Evolutionary conservation across 2,797 vertebrate species (phyloP), one percentile per base, ranked within the genome.

Genomic region (Lepus oiostolus): DNA sequence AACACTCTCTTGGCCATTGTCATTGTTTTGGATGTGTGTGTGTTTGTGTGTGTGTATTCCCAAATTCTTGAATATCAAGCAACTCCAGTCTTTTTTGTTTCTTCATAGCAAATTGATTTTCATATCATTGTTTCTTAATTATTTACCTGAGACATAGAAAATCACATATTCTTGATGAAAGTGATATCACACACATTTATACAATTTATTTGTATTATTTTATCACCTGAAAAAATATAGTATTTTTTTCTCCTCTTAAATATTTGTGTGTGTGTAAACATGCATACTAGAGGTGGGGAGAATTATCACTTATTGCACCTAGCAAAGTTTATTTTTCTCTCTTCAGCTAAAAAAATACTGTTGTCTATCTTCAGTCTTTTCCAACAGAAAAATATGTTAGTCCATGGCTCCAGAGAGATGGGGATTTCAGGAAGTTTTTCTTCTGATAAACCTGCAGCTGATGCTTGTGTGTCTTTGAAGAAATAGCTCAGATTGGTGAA

Each of bases 361-460:
- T 95, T 81, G 63, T 92, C 85, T 92, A 81, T 92, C 95, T 47
- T 92, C 93, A 95, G 63, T 94, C 26, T 85, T 97, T 93, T 94
- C 93, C 71, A 93, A 28, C 60, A 80, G 35, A 8, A 75, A 42
- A 28, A 96, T 35, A 3, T 30, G 11, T 91, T 67, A 0, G 0
- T 16, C 7, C 1, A 42, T 32, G 1, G 1, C 85, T 94, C 52
- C 58, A 86, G 76, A 35, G 8, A 74, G n/a, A 79, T 3, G 28
- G 32, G 86, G 30, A 58, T 58, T 47, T 93, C 28, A 7, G 95
- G 70, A 60, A 95, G 77, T 82, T 95, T 85, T 76, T 17, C 2
- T 74, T 90, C 13, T 92, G 90, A 94, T 90, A 95, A 96, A 75
- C 93, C 81, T 14, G 21, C 1, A 2, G 24, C 90, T 96, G 81